Percentiles rank a stretch among this genome's conserved stretches.
Conservation (phyloP, 2,113 vertebrate species). For the Buteo buteo region DNA sequence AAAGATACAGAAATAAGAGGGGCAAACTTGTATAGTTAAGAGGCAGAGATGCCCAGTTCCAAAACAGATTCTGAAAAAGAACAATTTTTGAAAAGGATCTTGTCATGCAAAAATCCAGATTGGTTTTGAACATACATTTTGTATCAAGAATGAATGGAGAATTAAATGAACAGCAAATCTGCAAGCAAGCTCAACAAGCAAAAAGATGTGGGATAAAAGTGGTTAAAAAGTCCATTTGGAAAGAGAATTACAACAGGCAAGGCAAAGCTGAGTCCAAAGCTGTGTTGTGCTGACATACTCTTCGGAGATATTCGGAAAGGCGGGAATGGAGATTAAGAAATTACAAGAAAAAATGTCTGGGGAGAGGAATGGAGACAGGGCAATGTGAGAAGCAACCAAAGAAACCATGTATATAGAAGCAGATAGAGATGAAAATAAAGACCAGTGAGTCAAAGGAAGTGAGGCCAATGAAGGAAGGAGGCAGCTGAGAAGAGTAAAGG, state of each 20-base stretch:
- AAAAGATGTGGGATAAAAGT: neutral
- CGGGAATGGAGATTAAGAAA: neutral
- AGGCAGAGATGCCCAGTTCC: neutral
- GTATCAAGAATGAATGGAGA: neutral
- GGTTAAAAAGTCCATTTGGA: neutral
- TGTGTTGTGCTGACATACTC: neutral
- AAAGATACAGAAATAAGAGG: neutral
- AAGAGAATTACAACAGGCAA: neutral
- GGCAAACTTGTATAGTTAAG: neutral
- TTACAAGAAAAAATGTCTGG: neutral
- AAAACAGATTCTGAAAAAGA: neutral
- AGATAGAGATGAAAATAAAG: neutral
- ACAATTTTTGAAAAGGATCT: neutral
- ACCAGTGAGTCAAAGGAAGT: constrained; percentile 1
- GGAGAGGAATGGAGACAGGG: neutral
- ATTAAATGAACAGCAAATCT: neutral
- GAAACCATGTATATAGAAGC: neutral
- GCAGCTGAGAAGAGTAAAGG: constrained; percentile 3
- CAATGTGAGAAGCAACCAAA: neutral
- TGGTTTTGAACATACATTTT: neutral
- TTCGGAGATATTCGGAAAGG: neutral
- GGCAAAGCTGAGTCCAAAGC: neutral
- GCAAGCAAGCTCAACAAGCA: neutral
- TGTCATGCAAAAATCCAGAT: neutral
- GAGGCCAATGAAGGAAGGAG: constrained; percentile 22